Conservation (phyloP, 2,797 vertebrate genomes). For the Discoglossus pictus region DNA sequence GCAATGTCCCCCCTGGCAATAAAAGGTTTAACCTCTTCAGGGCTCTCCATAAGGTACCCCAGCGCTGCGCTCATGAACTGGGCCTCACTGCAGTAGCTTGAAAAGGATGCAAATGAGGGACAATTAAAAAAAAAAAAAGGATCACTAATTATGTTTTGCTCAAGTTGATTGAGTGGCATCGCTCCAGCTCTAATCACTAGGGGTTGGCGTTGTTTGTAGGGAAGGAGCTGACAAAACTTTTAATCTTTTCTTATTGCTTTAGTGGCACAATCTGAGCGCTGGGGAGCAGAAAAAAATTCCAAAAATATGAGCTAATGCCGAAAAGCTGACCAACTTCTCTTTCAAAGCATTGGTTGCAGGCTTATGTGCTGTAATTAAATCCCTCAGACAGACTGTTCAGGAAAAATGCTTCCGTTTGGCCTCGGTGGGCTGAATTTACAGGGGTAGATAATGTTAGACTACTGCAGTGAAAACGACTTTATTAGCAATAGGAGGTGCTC, state of each 20-base stretch:
- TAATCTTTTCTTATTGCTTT: conserved; percentile 43
- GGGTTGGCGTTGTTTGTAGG: conserved; percentile 34
- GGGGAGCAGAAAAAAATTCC: conserved; percentile 59
- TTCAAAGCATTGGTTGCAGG: conserved; percentile 58
- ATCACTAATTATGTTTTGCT: background rate
- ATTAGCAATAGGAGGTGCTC: conserved; percentile 22
- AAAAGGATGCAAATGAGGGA: too few species aligned
- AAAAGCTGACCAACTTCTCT: conserved; percentile 51
- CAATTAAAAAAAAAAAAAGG: too few species aligned
- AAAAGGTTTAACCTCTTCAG: too few species aligned
- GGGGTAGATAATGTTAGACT: conserved; percentile 28
- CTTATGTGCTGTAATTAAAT: conserved; percentile 60
- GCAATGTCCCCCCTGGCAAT: too few species aligned
- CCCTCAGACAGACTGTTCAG: conserved; percentile 55
- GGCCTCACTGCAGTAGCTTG: too few species aligned
- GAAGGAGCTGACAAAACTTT: conserved; percentile 39
- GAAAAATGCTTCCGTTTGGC: conserved; percentile 54
- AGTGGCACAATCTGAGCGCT: conserved; percentile 59
- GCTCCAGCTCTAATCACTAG: conserved; percentile 6
- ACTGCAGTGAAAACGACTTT: conserved; percentile 32
- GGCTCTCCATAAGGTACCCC: too few species aligned
- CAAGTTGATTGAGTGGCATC: background rate
- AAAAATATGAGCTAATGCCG: conserved; percentile 63
- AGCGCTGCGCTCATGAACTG: too few species aligned
- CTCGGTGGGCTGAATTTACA: conserved; percentile 41